Evolutionary conservation across 2,888 invertebrate species (phyloP), one percentile per base, ranked within the genome.

Genomic region (Pammene fasciana): DNA sequence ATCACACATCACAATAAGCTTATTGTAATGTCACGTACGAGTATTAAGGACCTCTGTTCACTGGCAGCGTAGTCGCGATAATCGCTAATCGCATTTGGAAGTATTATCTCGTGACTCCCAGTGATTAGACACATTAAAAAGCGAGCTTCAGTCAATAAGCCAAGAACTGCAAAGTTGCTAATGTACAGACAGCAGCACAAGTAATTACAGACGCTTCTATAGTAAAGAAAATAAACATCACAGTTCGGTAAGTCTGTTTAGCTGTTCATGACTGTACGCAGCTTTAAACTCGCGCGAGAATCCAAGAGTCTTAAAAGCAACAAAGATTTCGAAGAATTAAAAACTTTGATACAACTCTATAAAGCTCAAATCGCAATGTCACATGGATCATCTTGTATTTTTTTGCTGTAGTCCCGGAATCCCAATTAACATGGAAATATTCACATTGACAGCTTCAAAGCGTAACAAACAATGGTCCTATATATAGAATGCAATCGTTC

Each of bases 401-500:
- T 34, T 38, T 1, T 45, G 16, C 13, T 18, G 7, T 46, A 45
- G 2, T 0, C 13, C 7, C 4, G 9, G 4, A 1, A 50, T 18
- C 36, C 48, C 61, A 61, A 50, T 61, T 38, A 61, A 55, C 26
- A 56, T 57, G 36, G 14, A 52, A 65, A 57, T 50, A 57, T 26
- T 52, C 8, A 45, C 52, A 65, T 52, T 64, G 48, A 64, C 38
- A 59, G 56, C 38, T 55, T 14, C 14, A 18, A 64, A n/a, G 62
- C 43, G 50, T 48, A 59, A 59, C 64, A 55, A 54, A 48, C 54
- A 46, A 14, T 36, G 38, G 62, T 50, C 34, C 70, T 59, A 70
- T 59, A 48, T 59, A 70, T 70, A 70, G 60, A 65, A 70, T 55
- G 54, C 70, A 70, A 60, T 11, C 54, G 26, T 26, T 26, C 26